A percentile compares a stretch with the other conserved stretches of the same genome.
phyloP scores from a whole-genome alignment of 2,113 vertebrate species.

The Axis porcinus region DNA sequence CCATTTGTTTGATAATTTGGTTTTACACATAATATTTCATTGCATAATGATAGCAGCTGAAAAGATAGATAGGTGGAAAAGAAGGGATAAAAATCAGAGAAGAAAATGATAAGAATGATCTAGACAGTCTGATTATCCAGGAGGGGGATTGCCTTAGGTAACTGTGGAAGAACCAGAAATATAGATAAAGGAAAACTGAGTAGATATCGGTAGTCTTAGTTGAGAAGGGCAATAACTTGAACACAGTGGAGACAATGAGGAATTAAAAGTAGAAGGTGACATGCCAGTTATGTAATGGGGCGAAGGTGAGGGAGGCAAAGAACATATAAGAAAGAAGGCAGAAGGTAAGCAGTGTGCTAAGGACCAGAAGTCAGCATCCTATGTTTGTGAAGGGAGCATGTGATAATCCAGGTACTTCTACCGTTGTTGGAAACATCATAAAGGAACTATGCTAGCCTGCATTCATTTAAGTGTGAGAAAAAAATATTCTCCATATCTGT shows the following conservation, averaged over 20 bases:
- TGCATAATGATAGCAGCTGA: not conserved
- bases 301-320: not conserved
- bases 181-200: not conserved
- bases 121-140: not conserved
- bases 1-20: not conserved
- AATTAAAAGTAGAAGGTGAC: not conserved
- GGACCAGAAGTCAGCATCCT: not conserved
- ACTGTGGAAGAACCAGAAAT: not conserved
- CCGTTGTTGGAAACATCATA: not conserved
- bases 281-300: accelerated
- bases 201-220: not conserved
- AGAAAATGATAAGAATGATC: not conserved
- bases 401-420: not conserved
- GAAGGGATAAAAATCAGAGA: not conserved
- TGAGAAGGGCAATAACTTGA: not conserved
- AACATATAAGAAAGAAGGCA: not conserved
- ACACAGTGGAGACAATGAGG: not conserved
- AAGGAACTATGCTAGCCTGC: not conserved
- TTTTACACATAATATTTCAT: not conserved
- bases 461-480: not conserved
- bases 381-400: not conserved
- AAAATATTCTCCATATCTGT: not conserved
- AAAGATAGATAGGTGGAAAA: not conserved
- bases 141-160: not conserved
- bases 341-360: not conserved